Conservation (phyloP, 2,113 vertebrate species). For the Petromus typicus region DNA sequence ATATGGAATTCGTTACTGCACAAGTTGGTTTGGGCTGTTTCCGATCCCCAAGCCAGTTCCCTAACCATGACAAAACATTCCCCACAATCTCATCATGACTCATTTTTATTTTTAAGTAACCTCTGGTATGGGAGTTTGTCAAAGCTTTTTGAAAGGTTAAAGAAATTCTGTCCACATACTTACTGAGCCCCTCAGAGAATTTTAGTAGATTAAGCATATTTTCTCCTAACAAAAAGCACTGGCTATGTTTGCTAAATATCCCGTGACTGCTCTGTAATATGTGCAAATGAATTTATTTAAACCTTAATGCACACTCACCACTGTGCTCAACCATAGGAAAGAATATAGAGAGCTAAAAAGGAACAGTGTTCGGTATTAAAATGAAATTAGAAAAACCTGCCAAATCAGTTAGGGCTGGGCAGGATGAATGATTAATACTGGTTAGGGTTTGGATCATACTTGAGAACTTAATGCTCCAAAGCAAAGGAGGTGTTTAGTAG, state of each 20-base stretch:
- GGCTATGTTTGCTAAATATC: conserved; percentile 20
- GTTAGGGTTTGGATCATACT: neutral
- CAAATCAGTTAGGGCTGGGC: neutral
- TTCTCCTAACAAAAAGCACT: conserved; percentile 38
- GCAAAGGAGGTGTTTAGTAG: neutral
- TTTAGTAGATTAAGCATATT: conserved; percentile 57
- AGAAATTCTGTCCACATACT: conserved; percentile 72
- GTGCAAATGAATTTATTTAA: neutral
- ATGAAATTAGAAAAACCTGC: neutral
- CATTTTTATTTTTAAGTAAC: conserved; percentile 83
- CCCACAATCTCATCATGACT: conserved; percentile 80
- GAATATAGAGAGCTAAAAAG: neutral
- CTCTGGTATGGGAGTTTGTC: conserved; percentile 75
- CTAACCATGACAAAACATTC: conserved; percentile 80
- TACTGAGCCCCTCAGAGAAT: conserved; percentile 68
- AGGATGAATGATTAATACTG: no score
- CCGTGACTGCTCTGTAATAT: neutral
- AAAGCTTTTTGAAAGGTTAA: conserved; percentile 77
- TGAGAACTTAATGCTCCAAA: neutral
- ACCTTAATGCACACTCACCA: neutral
- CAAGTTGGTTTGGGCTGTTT: conserved; percentile 71
- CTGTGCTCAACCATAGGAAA: neutral
- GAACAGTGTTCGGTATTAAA: neutral
- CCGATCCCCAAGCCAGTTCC: conserved; percentile 73
- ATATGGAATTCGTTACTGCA: conserved; percentile 75